Conservation (phyloP, 2,113 vertebrate species). For the Silurus meridionalis region DNA sequence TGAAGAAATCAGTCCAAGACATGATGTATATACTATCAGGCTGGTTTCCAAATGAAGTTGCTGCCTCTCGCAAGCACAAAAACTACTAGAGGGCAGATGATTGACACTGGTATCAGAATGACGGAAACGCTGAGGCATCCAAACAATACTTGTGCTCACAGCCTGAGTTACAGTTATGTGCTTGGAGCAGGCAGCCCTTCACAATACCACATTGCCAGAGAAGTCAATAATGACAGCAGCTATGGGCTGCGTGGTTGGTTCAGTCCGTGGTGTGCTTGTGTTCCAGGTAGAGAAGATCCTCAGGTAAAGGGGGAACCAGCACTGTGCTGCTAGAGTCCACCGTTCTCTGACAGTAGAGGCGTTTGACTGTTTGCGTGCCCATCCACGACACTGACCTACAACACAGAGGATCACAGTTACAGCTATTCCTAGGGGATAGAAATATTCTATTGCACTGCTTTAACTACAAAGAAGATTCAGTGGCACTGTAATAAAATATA, state of each 20-base stretch:
- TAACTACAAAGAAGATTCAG: background rate
- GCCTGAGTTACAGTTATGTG: slow-evolving; percentile 36
- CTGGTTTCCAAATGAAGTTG: background rate
- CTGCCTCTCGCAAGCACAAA: slow-evolving; percentile 22
- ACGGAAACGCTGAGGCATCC: background rate
- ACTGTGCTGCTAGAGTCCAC: slow-evolving; percentile 12
- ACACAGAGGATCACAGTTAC: background rate
- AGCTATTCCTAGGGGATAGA: background rate
- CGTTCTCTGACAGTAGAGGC: slow-evolving; percentile 48
- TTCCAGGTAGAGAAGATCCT: background rate
- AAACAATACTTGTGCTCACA: slow-evolving; percentile 11
- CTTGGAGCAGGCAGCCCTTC: slow-evolving; percentile 19
- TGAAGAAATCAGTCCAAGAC: background rate
- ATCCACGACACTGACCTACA: slow-evolving; percentile 52
- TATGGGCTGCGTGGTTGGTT: background rate
- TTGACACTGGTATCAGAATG: background rate
- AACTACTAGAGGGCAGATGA: slow-evolving; percentile 4
- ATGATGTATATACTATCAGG: background rate
- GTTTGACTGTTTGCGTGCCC: slow-evolving; percentile 45
- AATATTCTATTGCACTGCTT: background rate
- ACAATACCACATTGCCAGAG: slow-evolving; percentile 29
- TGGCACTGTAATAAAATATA: background rate
- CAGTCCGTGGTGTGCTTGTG: slow-evolving; percentile 2
- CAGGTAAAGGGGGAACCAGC: background rate
- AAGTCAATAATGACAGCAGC: background rate